Evolutionary conservation across 2,888 invertebrate species (phyloP).

Genomic region (Megastigmus dorsalis): DNA sequence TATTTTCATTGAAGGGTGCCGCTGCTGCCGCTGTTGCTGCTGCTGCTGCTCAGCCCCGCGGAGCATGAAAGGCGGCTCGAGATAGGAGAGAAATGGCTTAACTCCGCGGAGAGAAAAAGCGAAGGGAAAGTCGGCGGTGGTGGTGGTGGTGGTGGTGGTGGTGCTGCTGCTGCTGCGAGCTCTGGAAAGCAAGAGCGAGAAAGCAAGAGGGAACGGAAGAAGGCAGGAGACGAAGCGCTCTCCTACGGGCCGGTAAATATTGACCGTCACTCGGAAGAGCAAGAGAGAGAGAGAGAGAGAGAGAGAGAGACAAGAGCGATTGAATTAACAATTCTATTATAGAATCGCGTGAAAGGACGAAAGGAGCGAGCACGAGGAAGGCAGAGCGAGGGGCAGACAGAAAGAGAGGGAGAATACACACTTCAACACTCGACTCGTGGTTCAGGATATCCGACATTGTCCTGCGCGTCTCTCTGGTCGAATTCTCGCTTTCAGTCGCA

Average conservation of each 20-base stretch:
- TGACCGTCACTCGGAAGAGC: conserved; percentile 37
- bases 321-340: conserved; percentile 52
- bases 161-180: too few relatives aligned
- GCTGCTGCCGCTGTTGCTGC: not conserved
- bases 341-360: conserved; percentile 28
- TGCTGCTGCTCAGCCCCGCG: conserved; percentile 7
- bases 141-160: too few relatives aligned
- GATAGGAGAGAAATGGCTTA: conserved; percentile 49
- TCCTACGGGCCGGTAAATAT: conserved; percentile 40
- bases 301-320: conserved; percentile 28
- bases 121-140: too few relatives aligned
- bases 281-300: conserved; percentile 11
- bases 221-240: not conserved
- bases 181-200: not conserved
- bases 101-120: conserved; percentile 41
- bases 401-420: too few relatives aligned
- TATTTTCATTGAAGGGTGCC: conserved; percentile 52
- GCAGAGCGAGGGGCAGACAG: not conserved
- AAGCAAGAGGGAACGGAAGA: not conserved
- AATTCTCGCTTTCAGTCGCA: too few relatives aligned
- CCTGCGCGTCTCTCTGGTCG: too few relatives aligned
- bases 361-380: not conserved
- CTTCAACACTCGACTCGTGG: too few relatives aligned
- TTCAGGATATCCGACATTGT: conserved; percentile 31
- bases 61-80: conserved; percentile 23